Conservation (phyloP, 2,888 invertebrate species). For the Hydriomena furcata region DNA sequence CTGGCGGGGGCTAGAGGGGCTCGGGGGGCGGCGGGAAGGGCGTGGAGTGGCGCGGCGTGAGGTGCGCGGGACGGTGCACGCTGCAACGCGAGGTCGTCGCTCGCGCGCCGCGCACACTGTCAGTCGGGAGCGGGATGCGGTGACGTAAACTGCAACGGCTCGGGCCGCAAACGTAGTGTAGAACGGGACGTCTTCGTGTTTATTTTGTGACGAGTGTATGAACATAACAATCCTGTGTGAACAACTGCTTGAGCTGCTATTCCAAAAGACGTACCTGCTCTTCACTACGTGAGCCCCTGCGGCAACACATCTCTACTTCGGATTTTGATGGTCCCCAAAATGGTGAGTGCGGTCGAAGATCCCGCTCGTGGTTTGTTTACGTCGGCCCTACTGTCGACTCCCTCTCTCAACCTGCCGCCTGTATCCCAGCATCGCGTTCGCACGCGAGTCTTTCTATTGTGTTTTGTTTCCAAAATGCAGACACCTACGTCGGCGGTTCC, state of each 20-base stretch:
- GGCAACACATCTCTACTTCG: conserved; percentile 54
- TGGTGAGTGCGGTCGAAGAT: conserved; percentile 83
- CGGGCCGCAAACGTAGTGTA: conserved; percentile 80
- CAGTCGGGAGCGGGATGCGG: conserved; percentile 84
- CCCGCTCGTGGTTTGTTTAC: conserved; percentile 80
- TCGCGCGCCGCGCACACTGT: conserved; percentile 65
- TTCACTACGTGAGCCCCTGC: conserved; percentile 73
- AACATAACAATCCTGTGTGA: conserved; percentile 64
- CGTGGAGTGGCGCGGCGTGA: conserved; percentile 58
- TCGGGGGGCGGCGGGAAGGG: conserved; percentile 43
- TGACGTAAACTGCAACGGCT: conserved; percentile 83
- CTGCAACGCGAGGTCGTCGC: conserved; percentile 82
- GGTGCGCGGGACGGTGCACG: conserved; percentile 73
- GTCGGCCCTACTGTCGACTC: conserved; percentile 75
- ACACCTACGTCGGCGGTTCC: conserved; percentile 72
- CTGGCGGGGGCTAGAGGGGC: conserved; percentile 49
- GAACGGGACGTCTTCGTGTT: conserved; percentile 77
- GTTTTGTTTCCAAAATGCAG: conserved; percentile 83
- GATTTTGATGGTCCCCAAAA: conserved; percentile 73
- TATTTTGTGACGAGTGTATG: conserved; percentile 59
- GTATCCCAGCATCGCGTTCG: conserved; percentile 74
- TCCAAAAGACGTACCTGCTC: conserved; percentile 71
- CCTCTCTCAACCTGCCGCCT: conserved; percentile 79
- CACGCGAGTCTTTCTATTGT: conserved; percentile 79
- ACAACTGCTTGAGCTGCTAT: conserved; percentile 64